Evolutionary conservation across 2,797 vertebrate genomes (phyloP), one percentile per base, ranked within the genome.

Genomic region (Danio albolineatus): DNA sequence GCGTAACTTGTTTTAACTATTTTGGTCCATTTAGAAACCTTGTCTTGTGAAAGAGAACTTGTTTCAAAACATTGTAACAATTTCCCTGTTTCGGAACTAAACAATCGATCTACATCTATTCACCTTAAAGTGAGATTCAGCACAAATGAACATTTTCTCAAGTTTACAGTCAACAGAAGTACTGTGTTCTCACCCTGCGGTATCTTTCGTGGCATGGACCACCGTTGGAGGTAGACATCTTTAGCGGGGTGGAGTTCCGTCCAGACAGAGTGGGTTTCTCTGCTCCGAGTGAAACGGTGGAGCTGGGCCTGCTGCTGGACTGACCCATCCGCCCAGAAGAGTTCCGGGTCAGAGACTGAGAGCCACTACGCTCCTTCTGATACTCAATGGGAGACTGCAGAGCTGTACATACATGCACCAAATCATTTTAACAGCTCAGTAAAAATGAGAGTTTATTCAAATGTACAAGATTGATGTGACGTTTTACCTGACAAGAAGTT

Each of bases 321-420:
- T 94, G 85, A 88, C 94, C 53, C 57, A 65, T 28, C 87, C 96
- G 91, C 13, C 92, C 48, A 0, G 93, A 84, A 64, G 94, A 94
- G 76, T 95, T 94, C 78, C 96, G 94, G 90, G 94, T 95, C 44
- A 94, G 90, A 9, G 96, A 94, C 0, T 95, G 93, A 81, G 89
- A 88, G 74, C 84, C 44, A 5, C 88, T 87, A 82, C 95, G 95
- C 85, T 97, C 97, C 89, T 96, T 96, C 75, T 99, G 97, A 87
- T 98, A 98, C 88, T 97, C 95, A 6, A 99, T 98, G 62, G 98
- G 98, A 6, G 95, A 98, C 93, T 97, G 96, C 0, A 99, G 95
- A 6, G 97, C 98, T 99, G 91, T 49, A 39, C 53, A 67, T 10
- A 19, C 4, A 16, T 10, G 54, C 7, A 46, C 16, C n/a, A 13